Base-by-base conservation (phyloP, 2,888 invertebrate genomes). In the Eristalis arbustorum region DNA sequence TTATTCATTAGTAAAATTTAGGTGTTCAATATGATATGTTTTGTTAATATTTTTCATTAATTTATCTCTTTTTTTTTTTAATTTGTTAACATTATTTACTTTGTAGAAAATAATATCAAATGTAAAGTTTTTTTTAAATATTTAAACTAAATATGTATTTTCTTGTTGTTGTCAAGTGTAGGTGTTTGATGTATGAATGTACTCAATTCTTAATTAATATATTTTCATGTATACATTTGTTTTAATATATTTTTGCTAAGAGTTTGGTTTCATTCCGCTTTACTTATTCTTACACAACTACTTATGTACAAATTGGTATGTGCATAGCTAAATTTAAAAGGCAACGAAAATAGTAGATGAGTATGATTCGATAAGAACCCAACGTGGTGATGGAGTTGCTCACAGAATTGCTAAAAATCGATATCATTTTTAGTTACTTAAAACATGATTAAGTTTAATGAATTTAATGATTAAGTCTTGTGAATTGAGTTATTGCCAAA, bases 21-120 rank as follows among this genome's bases (percentile, higher is more conserved):
- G 91, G 92, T 91, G 91, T 91, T 91, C 90, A 89, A 89, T 89
- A 90, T 91, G 91, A 91, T 91, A 91, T 91, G 91, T 91, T 90
- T 90, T 90, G 90, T 72, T 78, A 68, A 63, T 59, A 22, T 49
- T 14, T 56, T 61, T 73, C 22, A 40, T 62, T 68, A 13, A 28
- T 74, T 59, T 28, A 56, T 56, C 0, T 56, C 18, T 18, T 66
- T 57, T 25, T n/a, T 34, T 72, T 77, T 59, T 31, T 13, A 5
- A 42, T 40, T 61, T 62, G 40, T 25, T 37, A 28, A 67, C 57
- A 83, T 56, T 68, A 13, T 49, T 49, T 22, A 6, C 57, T 66
- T 59, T 71, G 57, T 68, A 71, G 22, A 74, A 75, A 75, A 61
- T 49, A 34, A 18, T 59, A 31, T 37, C 4, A 37, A 74, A 75